Percentiles rank a stretch among this genome's conserved stretches.
phyloP scores from a whole-genome alignment of 2,888 invertebrate species.

The Erebia epiphron region DNA sequence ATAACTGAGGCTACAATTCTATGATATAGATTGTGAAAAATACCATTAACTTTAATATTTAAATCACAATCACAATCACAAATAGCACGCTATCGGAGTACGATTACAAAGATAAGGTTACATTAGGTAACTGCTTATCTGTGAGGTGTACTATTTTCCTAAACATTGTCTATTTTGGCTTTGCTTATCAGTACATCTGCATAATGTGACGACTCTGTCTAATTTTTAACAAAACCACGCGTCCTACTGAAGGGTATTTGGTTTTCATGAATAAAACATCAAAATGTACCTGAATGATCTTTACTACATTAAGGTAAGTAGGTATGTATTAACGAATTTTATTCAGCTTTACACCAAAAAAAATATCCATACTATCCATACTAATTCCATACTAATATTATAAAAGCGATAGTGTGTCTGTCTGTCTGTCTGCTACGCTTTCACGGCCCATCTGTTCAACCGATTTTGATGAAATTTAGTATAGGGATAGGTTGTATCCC shows the following conservation, averaged over 20 bases:
- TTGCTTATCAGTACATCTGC: constrained; percentile 34
- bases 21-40: not conserved
- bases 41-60: constrained; percentile 5
- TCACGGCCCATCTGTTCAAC: no score
- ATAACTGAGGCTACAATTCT: not conserved
- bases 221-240: constrained; percentile 21
- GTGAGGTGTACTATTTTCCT: constrained; percentile 38
- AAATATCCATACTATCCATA: no score
- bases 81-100: constrained; percentile 44
- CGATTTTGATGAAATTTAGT: no score
- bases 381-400: no score
- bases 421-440: no score
- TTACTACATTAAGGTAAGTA: not conserved
- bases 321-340: not conserved
- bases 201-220: constrained; percentile 22
- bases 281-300: not conserved
- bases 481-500: no score
- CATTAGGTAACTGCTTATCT: constrained; percentile 48
- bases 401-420: no score
- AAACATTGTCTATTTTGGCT: constrained; percentile 39
- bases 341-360: not conserved
- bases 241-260: not conserved
- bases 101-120: constrained; percentile 49
- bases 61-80: constrained; percentile 20
- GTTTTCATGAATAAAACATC: not conserved